Evolutionary conservation across 2,888 invertebrate genomes (phyloP).

Genomic region (Chymomyza procnemis): DNA sequence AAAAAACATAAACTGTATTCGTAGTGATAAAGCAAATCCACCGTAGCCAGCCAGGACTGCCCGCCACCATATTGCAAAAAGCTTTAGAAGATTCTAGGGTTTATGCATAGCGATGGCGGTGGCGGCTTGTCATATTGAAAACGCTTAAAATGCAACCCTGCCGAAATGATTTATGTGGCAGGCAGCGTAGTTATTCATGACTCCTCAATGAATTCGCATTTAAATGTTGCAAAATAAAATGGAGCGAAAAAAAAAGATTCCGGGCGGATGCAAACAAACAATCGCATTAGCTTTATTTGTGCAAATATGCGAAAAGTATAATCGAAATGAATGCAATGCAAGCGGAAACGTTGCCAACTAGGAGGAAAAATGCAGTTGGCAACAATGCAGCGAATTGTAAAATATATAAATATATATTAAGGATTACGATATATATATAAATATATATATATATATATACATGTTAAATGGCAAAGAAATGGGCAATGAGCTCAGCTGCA

Average conservation of each 20-base stretch:
- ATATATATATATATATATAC: not conserved
- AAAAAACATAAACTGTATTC: not conserved
- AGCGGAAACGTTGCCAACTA: slow-evolving; percentile 5
- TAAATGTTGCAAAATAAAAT: not conserved
- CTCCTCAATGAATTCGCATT: not conserved
- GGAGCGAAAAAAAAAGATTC: not conserved
- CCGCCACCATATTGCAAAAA: not conserved
- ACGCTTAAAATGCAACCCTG: not conserved
- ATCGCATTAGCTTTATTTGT: slow-evolving; percentile 20
- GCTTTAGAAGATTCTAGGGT: not conserved
- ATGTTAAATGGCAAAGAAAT: not conserved
- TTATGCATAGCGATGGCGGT: not conserved
- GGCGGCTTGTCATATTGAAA: not conserved
- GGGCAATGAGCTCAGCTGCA: not conserved
- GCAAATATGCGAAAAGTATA: slow-evolving; percentile 9
- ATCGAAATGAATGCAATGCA: slow-evolving; percentile 4
- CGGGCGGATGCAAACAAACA: slow-evolving; percentile 8
- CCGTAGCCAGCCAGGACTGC: not conserved
- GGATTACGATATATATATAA: not conserved
- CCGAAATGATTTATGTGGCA: not conserved
- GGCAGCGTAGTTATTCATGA: not conserved
- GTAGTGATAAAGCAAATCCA: not conserved
- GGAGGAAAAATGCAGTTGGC: slow-evolving; percentile 1
- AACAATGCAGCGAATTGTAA: not conserved
- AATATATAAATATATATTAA: not conserved